These are phyloP conservation scores for Leptinotarsa texana DNA, from an alignment of 1,140 invertebrate species.

Conservation along the genomic window DNA sequence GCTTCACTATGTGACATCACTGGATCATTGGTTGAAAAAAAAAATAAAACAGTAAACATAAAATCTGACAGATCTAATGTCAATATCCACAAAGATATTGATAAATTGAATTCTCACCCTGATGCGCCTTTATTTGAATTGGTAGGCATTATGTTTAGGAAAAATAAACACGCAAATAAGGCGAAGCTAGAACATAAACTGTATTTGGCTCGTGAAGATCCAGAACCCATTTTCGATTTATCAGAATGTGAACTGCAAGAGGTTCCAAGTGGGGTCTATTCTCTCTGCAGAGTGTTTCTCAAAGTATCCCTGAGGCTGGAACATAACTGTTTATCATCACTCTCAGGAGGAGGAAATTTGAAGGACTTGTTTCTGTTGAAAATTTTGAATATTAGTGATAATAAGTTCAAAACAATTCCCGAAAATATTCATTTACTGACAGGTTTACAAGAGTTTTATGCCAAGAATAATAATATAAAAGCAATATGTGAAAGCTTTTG, in stretches of 20 bases:
- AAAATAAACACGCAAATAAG: constrained; percentile 62
- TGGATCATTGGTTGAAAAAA: no score
- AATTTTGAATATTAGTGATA: constrained; percentile 72
- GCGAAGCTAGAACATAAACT: constrained; percentile 72
- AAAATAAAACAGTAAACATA: no score
- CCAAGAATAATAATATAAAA: constrained; percentile 68
- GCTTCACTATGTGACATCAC: no score
- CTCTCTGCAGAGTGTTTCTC: constrained; percentile 75
- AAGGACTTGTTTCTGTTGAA: constrained; percentile 69
- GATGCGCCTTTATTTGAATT: background rate
- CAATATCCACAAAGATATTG: no score
- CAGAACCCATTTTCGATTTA: constrained; percentile 75
- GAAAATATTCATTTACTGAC: constrained; percentile 65
- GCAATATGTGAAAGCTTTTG: constrained; percentile 70
- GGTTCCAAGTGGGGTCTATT: constrained; percentile 75
- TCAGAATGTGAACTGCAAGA: constrained; percentile 70
- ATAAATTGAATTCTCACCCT: no score
- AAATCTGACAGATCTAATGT: no score
- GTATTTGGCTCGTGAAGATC: constrained; percentile 74
- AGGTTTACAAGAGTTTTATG: constrained; percentile 67
- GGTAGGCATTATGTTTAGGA: constrained; percentile 11
- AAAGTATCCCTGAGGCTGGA: constrained; percentile 71
- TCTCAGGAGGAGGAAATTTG: constrained; percentile 72
- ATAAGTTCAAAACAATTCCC: constrained; percentile 68
- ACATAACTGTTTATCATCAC: constrained; percentile 67